A percentile compares a stretch with the other conserved stretches of the same genome.
Evolutionary conservation across 2,888 invertebrate genomes (phyloP).

Genomic region (Cataglyphis altisquamis): DNA sequence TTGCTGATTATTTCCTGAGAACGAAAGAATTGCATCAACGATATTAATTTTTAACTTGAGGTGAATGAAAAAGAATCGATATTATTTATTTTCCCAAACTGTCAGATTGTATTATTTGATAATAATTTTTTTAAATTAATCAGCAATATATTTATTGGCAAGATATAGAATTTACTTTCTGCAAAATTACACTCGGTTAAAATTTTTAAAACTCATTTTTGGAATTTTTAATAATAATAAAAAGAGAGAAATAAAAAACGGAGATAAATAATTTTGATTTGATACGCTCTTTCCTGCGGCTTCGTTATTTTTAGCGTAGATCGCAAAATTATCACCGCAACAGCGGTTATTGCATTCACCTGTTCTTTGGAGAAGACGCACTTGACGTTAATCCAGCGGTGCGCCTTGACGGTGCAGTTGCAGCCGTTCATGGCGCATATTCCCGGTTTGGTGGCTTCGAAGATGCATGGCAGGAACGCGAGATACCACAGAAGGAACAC

Average conservation of each 20-base stretch:
- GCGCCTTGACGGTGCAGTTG: conserved; percentile 88
- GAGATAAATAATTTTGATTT: neutral
- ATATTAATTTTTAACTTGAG: neutral
- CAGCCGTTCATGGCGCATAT: conserved; percentile 89
- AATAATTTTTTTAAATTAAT: neutral
- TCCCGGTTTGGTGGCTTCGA: conserved; percentile 79
- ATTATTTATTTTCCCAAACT: neutral
- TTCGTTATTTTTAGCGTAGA: neutral
- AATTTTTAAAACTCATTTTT: neutral
- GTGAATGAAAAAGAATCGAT: neutral
- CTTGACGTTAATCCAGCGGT: conserved; percentile 89
- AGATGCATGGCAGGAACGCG: conserved; percentile 65
- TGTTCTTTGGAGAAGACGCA: conserved; percentile 89
- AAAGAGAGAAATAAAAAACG: neutral
- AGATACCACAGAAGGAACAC: conserved; percentile 77
- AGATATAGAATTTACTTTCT: neutral
- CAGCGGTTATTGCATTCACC: conserved; percentile 86
- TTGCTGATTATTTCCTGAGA: neutral
- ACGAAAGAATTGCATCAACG: neutral
- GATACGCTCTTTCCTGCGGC: neutral
- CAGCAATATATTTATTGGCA: neutral
- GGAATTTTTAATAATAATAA: neutral
- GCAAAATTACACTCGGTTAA: neutral
- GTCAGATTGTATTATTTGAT: neutral
- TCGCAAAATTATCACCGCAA: neutral